phyloP scores from a whole-genome alignment of 2,888 invertebrate genomes.

The Rhamphomyia laevipes region DNA sequence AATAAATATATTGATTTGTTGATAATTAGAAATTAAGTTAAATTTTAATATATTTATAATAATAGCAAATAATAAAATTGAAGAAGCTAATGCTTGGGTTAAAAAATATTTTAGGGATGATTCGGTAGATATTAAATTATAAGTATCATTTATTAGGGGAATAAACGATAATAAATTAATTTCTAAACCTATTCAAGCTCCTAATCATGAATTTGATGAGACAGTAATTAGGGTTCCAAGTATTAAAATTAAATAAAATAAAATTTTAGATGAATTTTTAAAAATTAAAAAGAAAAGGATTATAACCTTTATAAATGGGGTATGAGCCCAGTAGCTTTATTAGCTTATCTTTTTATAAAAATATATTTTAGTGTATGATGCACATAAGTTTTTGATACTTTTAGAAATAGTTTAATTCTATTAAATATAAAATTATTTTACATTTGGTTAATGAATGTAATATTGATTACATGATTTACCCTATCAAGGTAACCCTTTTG shows the following conservation, averaged over 20 bases:
- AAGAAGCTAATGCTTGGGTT: slow-evolving; percentile 46
- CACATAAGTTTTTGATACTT: slow-evolving; percentile 50
- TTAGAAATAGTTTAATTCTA: slow-evolving; percentile 49
- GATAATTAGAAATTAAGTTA: slow-evolving; percentile 24
- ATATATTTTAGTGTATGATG: slow-evolving; percentile 52
- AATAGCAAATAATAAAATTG: slow-evolving; percentile 40
- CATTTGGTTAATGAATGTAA: slow-evolving; percentile 18
- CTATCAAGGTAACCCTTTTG: slow-evolving; percentile 52
- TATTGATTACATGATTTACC: slow-evolving; percentile 40
- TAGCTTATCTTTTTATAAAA: slow-evolving; percentile 44
- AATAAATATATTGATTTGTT: slow-evolving; percentile 19
- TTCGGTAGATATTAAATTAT: slow-evolving; percentile 42
- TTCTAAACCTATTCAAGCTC: slow-evolving; percentile 50
- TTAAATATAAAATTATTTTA: slow-evolving; percentile 38
- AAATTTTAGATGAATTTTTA: slow-evolving; percentile 39
- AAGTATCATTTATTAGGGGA: slow-evolving; percentile 42
- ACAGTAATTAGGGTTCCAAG: slow-evolving; percentile 41
- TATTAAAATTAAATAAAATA: slow-evolving; percentile 43
- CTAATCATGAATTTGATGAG: slow-evolving; percentile 37
- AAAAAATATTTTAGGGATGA: slow-evolving; percentile 50
- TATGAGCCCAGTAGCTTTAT: slow-evolving; percentile 40
- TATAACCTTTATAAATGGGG: slow-evolving; percentile 38
- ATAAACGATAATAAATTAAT: slow-evolving; percentile 51
- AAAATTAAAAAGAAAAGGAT: slow-evolving; percentile 43
- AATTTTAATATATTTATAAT: slow-evolving; percentile 27